Evolutionary conservation across 2,797 vertebrate species (phyloP).

Genomic region (Stomatorhinus walkeri): DNA sequence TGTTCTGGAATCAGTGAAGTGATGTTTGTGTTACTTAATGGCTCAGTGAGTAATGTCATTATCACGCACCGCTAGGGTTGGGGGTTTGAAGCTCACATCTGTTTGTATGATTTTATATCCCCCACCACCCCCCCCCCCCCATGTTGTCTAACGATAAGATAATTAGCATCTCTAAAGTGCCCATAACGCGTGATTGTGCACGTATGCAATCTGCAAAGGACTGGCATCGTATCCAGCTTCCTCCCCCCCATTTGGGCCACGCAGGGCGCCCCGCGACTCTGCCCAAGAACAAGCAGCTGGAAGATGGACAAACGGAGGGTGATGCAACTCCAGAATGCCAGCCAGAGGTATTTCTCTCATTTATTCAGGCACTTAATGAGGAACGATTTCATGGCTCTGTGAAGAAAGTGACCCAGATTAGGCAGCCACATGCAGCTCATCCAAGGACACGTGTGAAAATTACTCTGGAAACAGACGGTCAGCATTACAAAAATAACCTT

Average conservation of each 20-base stretch:
- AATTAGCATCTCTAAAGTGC: neutral
- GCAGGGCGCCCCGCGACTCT: neutral
- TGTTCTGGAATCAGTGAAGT: neutral
- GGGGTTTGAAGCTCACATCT: neutral
- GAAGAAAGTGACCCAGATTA: neutral
- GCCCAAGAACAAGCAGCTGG: neutral
- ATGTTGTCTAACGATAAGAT: too few species aligned
- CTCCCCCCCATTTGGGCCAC: neutral
- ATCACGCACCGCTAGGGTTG: neutral
- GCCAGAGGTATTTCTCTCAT: neutral
- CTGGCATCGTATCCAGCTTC: neutral
- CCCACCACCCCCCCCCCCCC: too few species aligned
- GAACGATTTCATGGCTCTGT: neutral
- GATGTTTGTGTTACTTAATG: neutral
- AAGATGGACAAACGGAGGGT: neutral
- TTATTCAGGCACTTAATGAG: neutral
- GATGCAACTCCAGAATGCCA: neutral
- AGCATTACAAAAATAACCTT: neutral
- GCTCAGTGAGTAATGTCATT: neutral
- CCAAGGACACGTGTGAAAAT: neutral
- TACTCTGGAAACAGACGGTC: neutral
- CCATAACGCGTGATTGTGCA: neutral
- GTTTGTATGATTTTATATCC: neutral
- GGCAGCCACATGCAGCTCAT: neutral
- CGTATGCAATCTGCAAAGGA: neutral